Evolutionary conservation across 2,888 invertebrate species (phyloP), one percentile per base, ranked within the genome.

Genomic region (Cryptus armator): DNA sequence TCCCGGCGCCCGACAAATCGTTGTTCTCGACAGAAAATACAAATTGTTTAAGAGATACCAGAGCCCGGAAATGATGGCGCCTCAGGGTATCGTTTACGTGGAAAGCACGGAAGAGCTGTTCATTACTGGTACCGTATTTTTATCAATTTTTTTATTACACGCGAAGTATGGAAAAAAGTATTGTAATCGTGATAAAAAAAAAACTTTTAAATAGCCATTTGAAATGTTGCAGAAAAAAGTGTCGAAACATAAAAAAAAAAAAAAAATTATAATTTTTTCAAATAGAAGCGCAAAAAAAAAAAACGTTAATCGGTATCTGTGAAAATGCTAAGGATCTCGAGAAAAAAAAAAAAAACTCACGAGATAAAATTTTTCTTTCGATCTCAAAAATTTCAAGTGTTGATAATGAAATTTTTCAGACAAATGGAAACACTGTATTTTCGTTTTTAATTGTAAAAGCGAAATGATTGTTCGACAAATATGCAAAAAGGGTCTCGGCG

Each of bases 381-480:
- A 48, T 7, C 9, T n/a, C 1, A 12, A 48, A 12, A 37, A 7
- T 37, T 5, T 37, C 1, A 37, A 7, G 37, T 4, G 7, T 9
- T 37, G 5, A 0, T 37, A 37, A 37, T 37, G 37, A 37, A 37
- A 5, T 7, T 37, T 37, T 37, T 19, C 93, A 94, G 96, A 96
- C 90, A 96, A 96, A 93, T 96, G 96, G 96, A 95, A 95, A 90
- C 96, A 96, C 89, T 96, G 96, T 89, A 94, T 96, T 46, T 96
- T 96, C 92, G 96, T 96, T 1, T 97, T 97, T 91, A 95, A 96
- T 56, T 95, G 95, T 74, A 95, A 95, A 4, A 96, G 96, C 0
- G 94, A 94, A 24, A 95, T 2, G n/a, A 48, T 96, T 88, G 88
- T 96, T 9, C 92, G 96, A 62, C 94, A 94, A 10, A 94, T 97